A percentile compares a stretch with the other conserved stretches of the same genome.
Conservation (phyloP, 2,113 vertebrate genomes). For the Myrmophylax atrothorax region DNA sequence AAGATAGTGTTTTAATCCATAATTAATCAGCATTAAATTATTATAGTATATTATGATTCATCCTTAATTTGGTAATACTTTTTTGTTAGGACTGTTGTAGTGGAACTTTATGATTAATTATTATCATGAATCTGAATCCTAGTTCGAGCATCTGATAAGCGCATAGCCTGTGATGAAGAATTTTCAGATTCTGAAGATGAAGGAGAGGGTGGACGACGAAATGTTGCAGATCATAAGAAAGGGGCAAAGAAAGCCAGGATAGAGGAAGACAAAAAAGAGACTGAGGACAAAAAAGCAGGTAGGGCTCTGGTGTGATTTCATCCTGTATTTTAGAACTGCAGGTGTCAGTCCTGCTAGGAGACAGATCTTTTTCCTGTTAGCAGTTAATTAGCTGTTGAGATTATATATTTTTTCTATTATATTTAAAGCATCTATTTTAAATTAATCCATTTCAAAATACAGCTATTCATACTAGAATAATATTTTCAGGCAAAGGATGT, state of each 20-base stretch:
- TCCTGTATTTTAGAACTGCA: neutral
- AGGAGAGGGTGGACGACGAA: conserved; percentile 90
- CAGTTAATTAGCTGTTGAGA: neutral
- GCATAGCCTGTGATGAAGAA: conserved; percentile 93
- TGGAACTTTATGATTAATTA: neutral
- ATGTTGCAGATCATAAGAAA: conserved; percentile 90
- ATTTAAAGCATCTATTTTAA: neutral
- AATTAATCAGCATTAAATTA: neutral
- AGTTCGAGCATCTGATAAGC: conserved; percentile 93
- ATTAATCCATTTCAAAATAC: neutral
- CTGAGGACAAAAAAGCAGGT: conserved; percentile 90
- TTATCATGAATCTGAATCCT: neutral
- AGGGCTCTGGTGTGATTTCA: neutral
- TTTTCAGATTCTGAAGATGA: conserved; percentile 95
- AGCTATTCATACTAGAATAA: neutral
- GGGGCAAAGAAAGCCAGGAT: conserved; percentile 86
- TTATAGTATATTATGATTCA: neutral
- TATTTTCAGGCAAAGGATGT: neutral
- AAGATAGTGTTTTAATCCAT: neutral
- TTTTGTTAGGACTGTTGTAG: neutral
- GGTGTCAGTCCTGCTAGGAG: neutral
- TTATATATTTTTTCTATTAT: neutral
- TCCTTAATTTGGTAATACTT: neutral
- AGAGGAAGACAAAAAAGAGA: conserved; percentile 90
- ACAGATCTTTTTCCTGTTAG: neutral